Conservation (phyloP, 2,888 invertebrate genomes). For the Amphipoea lucens region DNA sequence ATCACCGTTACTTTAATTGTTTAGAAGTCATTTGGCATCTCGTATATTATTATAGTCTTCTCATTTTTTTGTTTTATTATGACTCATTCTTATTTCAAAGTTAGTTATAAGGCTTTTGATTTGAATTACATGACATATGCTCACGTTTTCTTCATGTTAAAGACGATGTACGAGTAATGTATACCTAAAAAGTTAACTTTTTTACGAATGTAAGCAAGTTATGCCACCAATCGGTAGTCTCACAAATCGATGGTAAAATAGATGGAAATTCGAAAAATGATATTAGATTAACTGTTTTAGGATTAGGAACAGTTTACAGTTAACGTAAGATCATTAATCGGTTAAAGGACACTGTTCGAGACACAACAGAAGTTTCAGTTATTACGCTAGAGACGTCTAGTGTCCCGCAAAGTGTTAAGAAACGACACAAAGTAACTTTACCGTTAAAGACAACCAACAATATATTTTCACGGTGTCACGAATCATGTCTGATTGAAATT, state of each 20-base stretch:
- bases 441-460: neutral
- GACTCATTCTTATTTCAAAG: neutral
- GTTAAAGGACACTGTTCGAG: too few species aligned
- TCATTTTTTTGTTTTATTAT: neutral
- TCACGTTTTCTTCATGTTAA: neutral
- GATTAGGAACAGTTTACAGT: too few species aligned
- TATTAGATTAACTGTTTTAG: neutral
- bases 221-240: neutral
- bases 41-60: slow-evolving; percentile 11
- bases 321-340: neutral
- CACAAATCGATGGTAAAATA: neutral
- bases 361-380: neutral
- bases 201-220: neutral
- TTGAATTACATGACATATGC: too few species aligned
- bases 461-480: neutral
- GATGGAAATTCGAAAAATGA: neutral
- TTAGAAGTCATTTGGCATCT: slow-evolving; percentile 10
- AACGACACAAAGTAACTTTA: neutral
- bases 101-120: neutral
- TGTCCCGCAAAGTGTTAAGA: neutral
- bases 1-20: slow-evolving; percentile 34
- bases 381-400: neutral
- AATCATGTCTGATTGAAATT: neutral
- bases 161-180: neutral
- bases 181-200: neutral